Evolutionary conservation across 92 coral and sea anemone species (phyloP).

Genomic region (Epizoanthus rinbou): DNA sequence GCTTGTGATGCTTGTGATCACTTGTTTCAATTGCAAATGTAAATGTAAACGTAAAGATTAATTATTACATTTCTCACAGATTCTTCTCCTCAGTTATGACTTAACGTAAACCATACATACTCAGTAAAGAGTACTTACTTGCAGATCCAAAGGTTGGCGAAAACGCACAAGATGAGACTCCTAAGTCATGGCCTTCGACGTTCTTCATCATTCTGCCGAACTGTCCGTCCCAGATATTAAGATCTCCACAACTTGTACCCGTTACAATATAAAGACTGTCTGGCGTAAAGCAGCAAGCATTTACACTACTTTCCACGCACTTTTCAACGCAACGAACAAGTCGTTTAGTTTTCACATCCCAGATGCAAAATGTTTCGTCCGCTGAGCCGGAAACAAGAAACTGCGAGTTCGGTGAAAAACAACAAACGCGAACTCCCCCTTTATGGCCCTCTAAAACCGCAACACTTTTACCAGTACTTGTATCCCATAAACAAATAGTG

Average conservation of each 20-base stretch:
- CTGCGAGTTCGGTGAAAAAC: conserved; percentile 92
- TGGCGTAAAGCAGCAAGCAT: conserved; percentile 91
- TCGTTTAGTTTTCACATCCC: conserved; percentile 84
- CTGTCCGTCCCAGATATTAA: conserved; percentile 85
- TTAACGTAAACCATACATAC: no score
- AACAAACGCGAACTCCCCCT: conserved; percentile 89
- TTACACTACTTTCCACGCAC: conserved; percentile 83
- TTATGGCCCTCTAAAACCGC: conserved; percentile 92
- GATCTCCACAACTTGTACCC: conserved; percentile 89
- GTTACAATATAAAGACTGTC: conserved; percentile 88
- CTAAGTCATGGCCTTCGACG: conserved; percentile 93
- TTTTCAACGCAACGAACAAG: conserved; percentile 82
- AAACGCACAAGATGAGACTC: conserved; percentile 85
- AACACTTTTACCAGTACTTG: conserved; percentile 75
- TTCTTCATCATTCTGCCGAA: conserved; percentile 77
- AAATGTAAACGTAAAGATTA: no score
- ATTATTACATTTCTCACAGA: no score
- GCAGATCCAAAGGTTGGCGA: conserved; percentile 99
- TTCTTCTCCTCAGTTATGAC: no score
- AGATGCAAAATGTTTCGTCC: conserved; percentile 92
- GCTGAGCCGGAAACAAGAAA: conserved; percentile 94
- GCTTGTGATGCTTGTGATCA: no score
- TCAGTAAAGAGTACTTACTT: conserved; percentile 54
- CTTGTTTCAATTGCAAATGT: no score
- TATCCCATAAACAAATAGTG: conserved; percentile 90